Base-by-base conservation (phyloP, 2,888 invertebrate species). In the Nemurella pictetii region DNA sequence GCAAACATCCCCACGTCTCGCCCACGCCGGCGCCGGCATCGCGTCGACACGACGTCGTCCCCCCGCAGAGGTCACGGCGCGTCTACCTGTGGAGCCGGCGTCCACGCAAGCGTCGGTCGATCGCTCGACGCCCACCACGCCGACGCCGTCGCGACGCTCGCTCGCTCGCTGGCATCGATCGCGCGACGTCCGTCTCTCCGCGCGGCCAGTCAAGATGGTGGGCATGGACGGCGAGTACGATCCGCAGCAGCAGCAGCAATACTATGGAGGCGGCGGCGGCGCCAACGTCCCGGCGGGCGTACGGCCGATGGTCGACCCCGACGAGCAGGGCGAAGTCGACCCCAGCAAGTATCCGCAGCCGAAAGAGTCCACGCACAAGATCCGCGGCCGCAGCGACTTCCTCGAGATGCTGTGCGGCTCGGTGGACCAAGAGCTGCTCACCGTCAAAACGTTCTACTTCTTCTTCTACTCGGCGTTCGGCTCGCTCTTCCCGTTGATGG, bases 401-500 rank as follows among this genome's bases (percentile, higher is more conserved):
- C 91, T 97, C 88, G 97, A 97, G 91, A 93, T 95, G 90, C 90
- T 97, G 87, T 95, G 95, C 89, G 96, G 96, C 36, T 92, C 95
- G 55, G 95, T 97, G 74, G 97, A 98, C 90, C 96, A 96, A 88
- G 98, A 98, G 90, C 92, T 99, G 84, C 93, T 99, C 87, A 95
- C 98, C 84, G 98, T 98, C 88, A 99, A 99, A 91, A 95, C 97
- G 28, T 99, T 99, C 91, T 99, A 99, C 91, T 99, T 99, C 92
- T 99, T 99, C 93, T 99, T 99, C 92, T 99, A 99, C 91, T 98
- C 99, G 75, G 99, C 99, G 0, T 99, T 99, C 90, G 99, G 99
- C 5, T 98, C 98, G 0, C 93, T 99, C 25, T 99, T 99, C 90
- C 99, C 99, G 0, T 92, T 99, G 86, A 97, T 99, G 95, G 99